These are phyloP conservation scores for Excalfactoria chinensis DNA, from an alignment of 2,113 vertebrate genomes.

Conservation along the genomic window DNA sequence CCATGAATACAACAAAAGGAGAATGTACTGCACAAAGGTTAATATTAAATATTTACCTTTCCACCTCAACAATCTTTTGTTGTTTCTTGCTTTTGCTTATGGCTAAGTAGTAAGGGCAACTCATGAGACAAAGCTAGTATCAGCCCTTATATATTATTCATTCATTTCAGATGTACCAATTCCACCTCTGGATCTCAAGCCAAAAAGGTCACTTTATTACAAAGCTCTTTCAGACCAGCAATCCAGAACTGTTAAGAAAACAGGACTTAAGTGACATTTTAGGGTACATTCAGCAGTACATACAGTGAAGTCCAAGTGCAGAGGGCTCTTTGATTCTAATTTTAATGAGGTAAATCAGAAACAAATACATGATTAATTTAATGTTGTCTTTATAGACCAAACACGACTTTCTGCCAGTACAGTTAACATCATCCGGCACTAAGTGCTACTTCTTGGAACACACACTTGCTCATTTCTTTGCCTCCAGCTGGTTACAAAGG, in stretches of 20 bases:
- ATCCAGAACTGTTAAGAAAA: not conserved
- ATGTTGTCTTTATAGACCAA: not conserved
- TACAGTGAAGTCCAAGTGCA: not conserved
- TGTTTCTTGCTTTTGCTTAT: conserved; percentile 48
- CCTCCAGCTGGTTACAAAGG: not conserved
- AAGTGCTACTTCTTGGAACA: not conserved
- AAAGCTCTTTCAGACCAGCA: conserved; percentile 4
- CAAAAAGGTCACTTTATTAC: not conserved
- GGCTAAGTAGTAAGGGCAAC: conserved; percentile 47
- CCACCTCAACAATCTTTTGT: not conserved
- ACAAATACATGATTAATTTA: not conserved
- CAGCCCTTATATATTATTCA: conserved; percentile 48
- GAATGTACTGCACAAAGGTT: not conserved
- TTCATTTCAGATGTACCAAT: conserved; percentile 22
- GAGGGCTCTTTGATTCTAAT: not conserved
- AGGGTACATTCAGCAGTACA: not conserved
- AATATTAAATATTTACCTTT: conserved; percentile 42
- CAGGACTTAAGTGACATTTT: not conserved
- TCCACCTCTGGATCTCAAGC: not conserved
- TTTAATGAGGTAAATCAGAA: not conserved
- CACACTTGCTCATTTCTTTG: not conserved
- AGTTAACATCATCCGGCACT: not conserved
- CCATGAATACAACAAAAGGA: conserved; percentile 1
- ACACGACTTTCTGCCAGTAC: not conserved
- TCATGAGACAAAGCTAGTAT: not conserved